Percentiles rank a stretch among this genome's conserved stretches.
Evolutionary conservation across 2,113 vertebrate species (phyloP).

Genomic region (Limnothrissa miodon): DNA sequence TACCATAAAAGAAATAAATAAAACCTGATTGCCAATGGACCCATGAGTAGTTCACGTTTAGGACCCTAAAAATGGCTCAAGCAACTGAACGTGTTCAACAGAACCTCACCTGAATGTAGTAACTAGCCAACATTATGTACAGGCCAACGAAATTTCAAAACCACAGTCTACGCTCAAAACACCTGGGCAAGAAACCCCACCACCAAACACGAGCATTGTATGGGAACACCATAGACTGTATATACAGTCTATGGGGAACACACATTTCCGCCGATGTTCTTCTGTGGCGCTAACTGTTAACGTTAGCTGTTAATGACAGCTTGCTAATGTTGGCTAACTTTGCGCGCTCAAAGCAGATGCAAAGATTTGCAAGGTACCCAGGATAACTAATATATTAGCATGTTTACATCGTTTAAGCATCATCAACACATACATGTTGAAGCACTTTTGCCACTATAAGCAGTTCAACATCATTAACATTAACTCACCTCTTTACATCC

Average conservation of each 20-base stretch:
- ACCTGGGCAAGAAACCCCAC: neutral
- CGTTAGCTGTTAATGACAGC: neutral
- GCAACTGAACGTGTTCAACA: neutral
- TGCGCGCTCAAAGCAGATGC: neutral
- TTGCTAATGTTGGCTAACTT: slow-evolving; percentile 12
- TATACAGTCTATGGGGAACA: too few relatives aligned
- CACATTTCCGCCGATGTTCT: neutral
- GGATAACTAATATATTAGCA: neutral
- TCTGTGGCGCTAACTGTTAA: neutral
- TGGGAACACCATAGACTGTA: too few relatives aligned
- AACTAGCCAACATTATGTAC: neutral
- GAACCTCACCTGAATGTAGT: neutral
- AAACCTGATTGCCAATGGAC: neutral
- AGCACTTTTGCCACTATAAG: neutral
- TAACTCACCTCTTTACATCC: slow-evolving; percentile 72
- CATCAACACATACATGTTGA: neutral
- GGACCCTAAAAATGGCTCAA: too few relatives aligned
- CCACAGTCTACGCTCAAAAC: neutral
- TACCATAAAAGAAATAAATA: neutral
- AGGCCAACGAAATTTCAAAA: neutral
- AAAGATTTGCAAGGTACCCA: neutral
- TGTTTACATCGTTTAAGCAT: neutral
- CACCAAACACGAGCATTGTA: neutral
- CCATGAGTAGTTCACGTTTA: too few relatives aligned
- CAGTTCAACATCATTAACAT: neutral